phyloP scores from a whole-genome alignment of 30 jellyfish, hydroid and myxozoan species.

The Aurelia aurita region DNA sequence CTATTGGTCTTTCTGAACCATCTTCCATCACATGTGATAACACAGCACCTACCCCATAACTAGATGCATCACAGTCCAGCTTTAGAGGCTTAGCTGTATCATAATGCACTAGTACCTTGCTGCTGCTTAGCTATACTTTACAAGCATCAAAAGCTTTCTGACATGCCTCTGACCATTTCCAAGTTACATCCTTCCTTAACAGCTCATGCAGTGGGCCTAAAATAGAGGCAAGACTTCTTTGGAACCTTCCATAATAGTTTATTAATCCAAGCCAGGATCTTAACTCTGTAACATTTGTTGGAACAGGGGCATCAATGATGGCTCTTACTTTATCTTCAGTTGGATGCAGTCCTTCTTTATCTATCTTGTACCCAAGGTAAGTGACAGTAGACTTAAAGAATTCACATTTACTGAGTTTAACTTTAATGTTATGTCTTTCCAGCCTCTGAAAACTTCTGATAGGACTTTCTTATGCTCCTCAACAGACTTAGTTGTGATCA shows the following conservation, averaged over 20 bases:
- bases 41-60: no score
- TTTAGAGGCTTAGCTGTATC: no score
- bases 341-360: constrained; percentile 42
- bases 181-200: constrained; percentile 6
- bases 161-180: constrained; percentile 44
- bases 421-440: background rate
- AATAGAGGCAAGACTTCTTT: constrained; percentile 26
- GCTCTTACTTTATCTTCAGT: background rate
- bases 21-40: no score
- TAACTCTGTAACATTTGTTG: constrained; percentile 61
- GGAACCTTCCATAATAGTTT: constrained; percentile 59
- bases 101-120: no score
- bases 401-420: constrained; percentile 39
- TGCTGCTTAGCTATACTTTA: no score
- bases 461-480: no score
- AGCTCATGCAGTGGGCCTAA: constrained; percentile 54
- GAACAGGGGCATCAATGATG: constrained; percentile 41
- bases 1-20: no score
- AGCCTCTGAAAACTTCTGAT: no score
- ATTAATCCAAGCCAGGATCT: constrained; percentile 58
- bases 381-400: constrained; percentile 19
- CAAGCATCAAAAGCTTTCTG: no score
- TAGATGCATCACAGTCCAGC: no score
- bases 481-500: no score
- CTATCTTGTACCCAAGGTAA: constrained; percentile 53